Percentiles rank a stretch among this genome's conserved stretches.
Conservation (phyloP, 2,888 invertebrate genomes). For the Augochlorella aurata region DNA sequence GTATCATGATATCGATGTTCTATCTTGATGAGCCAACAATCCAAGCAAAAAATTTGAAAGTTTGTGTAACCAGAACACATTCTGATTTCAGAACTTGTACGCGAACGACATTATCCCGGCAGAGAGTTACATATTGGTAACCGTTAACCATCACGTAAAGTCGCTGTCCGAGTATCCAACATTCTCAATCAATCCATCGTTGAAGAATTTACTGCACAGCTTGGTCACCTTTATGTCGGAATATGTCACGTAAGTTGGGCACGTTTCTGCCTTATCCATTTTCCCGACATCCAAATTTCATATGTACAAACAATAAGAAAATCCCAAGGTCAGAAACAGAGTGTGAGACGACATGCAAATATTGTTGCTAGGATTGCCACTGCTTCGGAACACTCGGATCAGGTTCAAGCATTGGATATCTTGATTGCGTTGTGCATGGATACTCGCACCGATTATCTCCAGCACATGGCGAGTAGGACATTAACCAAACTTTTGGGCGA, state of each 20-base stretch:
- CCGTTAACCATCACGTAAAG: constrained; percentile 87
- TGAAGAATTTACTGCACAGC: constrained; percentile 86
- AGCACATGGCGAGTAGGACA: constrained; percentile 85
- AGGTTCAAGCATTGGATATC: constrained; percentile 86
- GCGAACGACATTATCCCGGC: constrained; percentile 91
- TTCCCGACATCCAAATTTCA: not conserved
- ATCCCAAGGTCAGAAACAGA: no score
- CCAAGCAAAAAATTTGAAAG: not conserved
- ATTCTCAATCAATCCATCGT: constrained; percentile 85
- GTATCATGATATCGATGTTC: constrained; percentile 1
- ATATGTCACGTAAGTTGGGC: constrained; percentile 83
- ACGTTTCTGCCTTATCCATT: not conserved
- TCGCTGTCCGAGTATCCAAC: constrained; percentile 85
- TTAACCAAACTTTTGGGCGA: constrained; percentile 86
- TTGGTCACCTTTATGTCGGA: constrained; percentile 86
- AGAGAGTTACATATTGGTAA: constrained; percentile 91
- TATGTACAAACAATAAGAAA: no score
- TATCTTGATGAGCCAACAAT: no score
- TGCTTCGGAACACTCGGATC: constrained; percentile 85
- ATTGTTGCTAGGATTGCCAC: constrained; percentile 75
- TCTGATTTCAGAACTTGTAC: constrained; percentile 85
- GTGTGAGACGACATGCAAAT: not conserved
- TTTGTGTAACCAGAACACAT: not conserved
- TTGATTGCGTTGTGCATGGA: constrained; percentile 91
- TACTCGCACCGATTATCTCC: constrained; percentile 88